Percentiles rank a stretch among this genome's conserved stretches.
Evolutionary conservation across 2,797 vertebrate genomes (phyloP).

Genomic region (Salarias fasciatus): DNA sequence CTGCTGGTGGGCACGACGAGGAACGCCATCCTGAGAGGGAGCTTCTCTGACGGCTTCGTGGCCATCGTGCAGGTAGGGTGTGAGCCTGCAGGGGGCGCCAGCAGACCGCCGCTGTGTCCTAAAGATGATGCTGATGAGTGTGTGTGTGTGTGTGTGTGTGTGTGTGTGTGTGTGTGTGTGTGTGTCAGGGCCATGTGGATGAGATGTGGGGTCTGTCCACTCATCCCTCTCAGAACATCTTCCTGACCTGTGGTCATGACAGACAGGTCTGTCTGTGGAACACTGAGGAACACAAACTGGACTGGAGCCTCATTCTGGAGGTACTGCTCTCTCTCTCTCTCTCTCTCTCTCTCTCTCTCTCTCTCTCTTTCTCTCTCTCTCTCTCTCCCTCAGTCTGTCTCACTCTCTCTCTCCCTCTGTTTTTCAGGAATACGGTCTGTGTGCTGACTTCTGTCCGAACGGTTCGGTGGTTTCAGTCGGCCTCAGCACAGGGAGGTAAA

Average conservation of each 20-base stretch:
- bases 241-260: conserved; percentile 92
- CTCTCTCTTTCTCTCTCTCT: not conserved
- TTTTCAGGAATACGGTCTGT: conserved; percentile 91
- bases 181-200: conserved; percentile 89
- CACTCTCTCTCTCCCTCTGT: conserved; percentile 15
- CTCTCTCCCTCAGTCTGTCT: conserved; percentile 30
- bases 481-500: conserved; percentile 90
- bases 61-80: conserved; percentile 88
- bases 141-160: conserved; percentile 14
- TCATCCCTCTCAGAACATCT: conserved; percentile 86
- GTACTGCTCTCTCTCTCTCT: conserved; percentile 56
- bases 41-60: conserved; percentile 86
- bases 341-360: no score
- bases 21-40: conserved; percentile 89
- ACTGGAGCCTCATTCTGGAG: conserved; percentile 89
- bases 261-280: conserved; percentile 92
- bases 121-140: no score
- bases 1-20: conserved; percentile 91
- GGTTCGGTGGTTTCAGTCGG: conserved; percentile 90
- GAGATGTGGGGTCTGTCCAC: conserved; percentile 95
- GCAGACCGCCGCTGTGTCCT: no score
- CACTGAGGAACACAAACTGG: conserved; percentile 85
- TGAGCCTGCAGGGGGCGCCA: no score
- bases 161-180: not conserved
- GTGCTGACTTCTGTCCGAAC: conserved; percentile 91